These are phyloP conservation scores for Strigamia crassipes DNA, from an alignment of 2,888 invertebrate genomes.

Conservation along the genomic window DNA sequence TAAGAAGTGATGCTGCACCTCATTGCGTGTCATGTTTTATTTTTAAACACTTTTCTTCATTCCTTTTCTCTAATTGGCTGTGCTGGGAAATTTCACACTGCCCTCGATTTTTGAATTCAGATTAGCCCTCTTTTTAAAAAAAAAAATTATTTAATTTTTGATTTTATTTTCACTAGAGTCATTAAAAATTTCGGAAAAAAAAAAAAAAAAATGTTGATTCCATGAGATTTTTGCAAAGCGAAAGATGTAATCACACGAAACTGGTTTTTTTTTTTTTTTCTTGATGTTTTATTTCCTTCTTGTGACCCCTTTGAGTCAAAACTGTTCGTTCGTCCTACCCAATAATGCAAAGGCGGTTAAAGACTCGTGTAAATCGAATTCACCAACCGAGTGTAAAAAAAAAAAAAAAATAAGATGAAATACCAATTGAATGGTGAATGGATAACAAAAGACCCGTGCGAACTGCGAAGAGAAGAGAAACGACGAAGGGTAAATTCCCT, in stretches of 20 bases:
- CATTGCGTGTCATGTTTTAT: constrained; percentile 32
- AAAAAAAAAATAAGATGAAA: neutral
- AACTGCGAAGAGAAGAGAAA: too few species aligned
- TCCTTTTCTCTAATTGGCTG: constrained; percentile 9
- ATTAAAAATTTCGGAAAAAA: neutral
- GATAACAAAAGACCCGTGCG: neutral
- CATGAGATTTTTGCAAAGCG: neutral
- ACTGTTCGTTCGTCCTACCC: neutral
- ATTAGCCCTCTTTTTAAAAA: too few species aligned
- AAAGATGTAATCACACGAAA: constrained; percentile 30
- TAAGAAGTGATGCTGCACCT: constrained; percentile 32
- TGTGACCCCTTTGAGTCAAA: constrained; percentile 28
- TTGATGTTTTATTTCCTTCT: neutral
- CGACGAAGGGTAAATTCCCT: neutral
- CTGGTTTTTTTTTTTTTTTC: neutral
- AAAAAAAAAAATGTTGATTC: neutral
- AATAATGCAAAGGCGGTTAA: constrained; percentile 19
- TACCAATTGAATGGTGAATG: neutral
- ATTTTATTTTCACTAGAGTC: neutral
- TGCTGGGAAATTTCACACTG: constrained; percentile 38
- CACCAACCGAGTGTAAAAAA: neutral
- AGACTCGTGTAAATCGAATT: neutral
- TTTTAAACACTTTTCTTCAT: constrained; percentile 39
- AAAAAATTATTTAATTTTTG: too few species aligned
- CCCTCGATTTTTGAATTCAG: constrained; percentile 11